Evolutionary conservation across 2,797 vertebrate species (phyloP).

Genomic region (Pampus argenteus): DNA sequence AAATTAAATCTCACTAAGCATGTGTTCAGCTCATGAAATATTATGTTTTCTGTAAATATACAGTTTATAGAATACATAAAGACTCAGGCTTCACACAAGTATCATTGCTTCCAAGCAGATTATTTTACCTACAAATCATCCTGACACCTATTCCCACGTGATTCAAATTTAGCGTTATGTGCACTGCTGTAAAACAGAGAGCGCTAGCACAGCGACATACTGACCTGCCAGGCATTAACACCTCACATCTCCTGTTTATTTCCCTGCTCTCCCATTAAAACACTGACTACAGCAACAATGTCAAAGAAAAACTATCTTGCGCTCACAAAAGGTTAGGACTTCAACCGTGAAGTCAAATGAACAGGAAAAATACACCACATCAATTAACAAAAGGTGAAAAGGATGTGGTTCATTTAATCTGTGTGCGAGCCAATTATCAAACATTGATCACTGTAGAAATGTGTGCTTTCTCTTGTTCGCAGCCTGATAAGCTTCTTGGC

Average conservation of each 20-base stretch:
- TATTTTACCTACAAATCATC: conserved; percentile 1
- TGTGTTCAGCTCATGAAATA: background rate
- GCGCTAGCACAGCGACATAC: background rate
- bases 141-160: conserved; percentile 23
- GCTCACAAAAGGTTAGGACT: conserved; percentile 43
- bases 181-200: background rate
- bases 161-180: conserved; percentile 7
- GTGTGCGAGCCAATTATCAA: conserved; percentile 66
- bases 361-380: conserved; percentile 61
- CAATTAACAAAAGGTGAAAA: conserved; percentile 73
- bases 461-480: conserved; percentile 63
- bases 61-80: background rate
- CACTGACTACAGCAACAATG: conserved; percentile 2
- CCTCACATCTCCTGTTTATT: conserved; percentile 39
- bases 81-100: background rate
- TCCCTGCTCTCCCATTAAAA: conserved; percentile 29
- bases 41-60: no score
- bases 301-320: conserved; percentile 40
- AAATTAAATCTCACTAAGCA: background rate
- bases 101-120: conserved; percentile 5
- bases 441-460: conserved; percentile 75
- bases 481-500: conserved; percentile 71
- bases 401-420: conserved; percentile 70
- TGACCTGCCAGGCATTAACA: conserved; percentile 54
- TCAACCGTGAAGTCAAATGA: conserved; percentile 58